Base-by-base conservation (phyloP, 2,797 vertebrate genomes). In the Scolopax rusticola region DNA sequence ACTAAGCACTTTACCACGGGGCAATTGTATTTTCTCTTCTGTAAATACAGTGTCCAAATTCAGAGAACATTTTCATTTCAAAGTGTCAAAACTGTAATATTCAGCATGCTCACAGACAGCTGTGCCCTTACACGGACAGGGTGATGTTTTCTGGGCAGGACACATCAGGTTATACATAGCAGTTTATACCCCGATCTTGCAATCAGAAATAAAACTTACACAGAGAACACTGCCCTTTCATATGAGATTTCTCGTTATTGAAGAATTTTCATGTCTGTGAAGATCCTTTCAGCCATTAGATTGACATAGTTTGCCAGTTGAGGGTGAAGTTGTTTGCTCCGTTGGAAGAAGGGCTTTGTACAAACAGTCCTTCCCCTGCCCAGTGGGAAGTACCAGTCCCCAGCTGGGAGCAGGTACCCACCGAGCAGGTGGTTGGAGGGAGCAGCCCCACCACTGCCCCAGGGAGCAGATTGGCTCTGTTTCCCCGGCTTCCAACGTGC, bases 321-420 rank as follows among this genome's bases (percentile, higher is more conserved):
- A 65, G 38, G 32, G 27, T 82, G 57, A 90, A 68, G 53, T 23
- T 70, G 6, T 40, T 71, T 40, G 7, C 27, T 78, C 19, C 1
- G 1, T 13, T 17, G 45, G 45, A 45, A 27, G 13, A 25, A 38
- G 16, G 38, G 25, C n/a, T 95, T 61, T 2, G 0, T 65, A 45
- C 63, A 28, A 33, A 9, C 2, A 13, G 30, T 47, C 56, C 32
- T 1, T 51, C 30, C 41, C 30, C 3, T 28, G 1, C 24, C 36
- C 0, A 0, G 33, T 1, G 1, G 8, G 3, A 43, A 43, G 41
- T 43, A 43, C 41, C 0, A 0, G 50, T 33, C 45, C 38, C 59
- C 50, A 16, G 24, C 63, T 23, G 25, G 41, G 63, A 47, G 40
- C 28, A 25, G 70, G 84, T 60, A n/a, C 47, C 0, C 5, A 23